These are phyloP conservation scores for Leptopilina myrica DNA, from an alignment of 2,888 invertebrate species.

Conservation along the genomic window DNA sequence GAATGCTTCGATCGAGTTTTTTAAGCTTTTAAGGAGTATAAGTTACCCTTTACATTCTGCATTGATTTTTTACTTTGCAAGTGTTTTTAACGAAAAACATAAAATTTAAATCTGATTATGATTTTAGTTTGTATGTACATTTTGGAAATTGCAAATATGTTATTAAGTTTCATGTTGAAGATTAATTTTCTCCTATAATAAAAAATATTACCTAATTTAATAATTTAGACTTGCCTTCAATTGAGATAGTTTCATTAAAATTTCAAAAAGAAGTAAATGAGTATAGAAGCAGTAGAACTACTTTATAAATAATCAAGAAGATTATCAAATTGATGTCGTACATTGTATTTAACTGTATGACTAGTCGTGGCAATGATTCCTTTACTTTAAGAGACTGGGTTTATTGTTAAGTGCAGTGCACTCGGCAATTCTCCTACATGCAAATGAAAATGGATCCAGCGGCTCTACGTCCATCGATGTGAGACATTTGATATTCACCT, in stretches of 20 bases:
- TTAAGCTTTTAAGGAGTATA: constrained; percentile 62
- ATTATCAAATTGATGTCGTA: background rate
- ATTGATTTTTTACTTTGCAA: constrained; percentile 6
- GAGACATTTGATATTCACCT: constrained; percentile 73
- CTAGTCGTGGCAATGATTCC: constrained; percentile 11
- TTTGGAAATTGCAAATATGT: background rate
- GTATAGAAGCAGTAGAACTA: background rate
- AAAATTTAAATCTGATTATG: constrained; percentile 8
- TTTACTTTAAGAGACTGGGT: constrained; percentile 7
- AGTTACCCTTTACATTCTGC: constrained; percentile 58
- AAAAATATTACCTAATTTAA: too few species aligned
- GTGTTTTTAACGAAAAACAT: background rate
- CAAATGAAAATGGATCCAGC: constrained; percentile 56
- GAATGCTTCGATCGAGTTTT: constrained; percentile 49
- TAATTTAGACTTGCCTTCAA: background rate
- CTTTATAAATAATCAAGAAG: constrained; percentile 7
- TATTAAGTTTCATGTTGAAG: too few species aligned
- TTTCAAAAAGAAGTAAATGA: background rate
- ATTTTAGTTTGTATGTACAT: too few species aligned
- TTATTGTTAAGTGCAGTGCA: constrained; percentile 41
- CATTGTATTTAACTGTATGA: constrained; percentile 7
- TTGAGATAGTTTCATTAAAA: background rate
- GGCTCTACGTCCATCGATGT: constrained; percentile 63
- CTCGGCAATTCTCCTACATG: constrained; percentile 54
- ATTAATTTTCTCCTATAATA: too few species aligned